Base-by-base conservation (phyloP, 2,113 vertebrate species). In the Corythornis madagascariensis region DNA sequence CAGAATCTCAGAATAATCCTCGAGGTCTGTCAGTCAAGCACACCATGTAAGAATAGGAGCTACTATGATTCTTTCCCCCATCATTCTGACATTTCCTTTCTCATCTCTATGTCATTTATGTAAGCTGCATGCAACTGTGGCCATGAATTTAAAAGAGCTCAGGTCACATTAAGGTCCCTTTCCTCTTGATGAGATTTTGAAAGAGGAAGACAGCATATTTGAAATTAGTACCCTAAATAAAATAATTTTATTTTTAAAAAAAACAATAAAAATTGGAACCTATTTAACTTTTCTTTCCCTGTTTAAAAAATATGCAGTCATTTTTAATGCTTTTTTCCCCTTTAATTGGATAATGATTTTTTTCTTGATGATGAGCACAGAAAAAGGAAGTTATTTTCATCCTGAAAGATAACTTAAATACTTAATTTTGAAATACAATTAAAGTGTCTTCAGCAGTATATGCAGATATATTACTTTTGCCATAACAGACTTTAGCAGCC, bases 61-160 rank as follows among this genome's bases (percentile, higher is more conserved):
- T 93, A 93, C 89, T 77, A 93, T 70, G 86, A 86, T 88, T 85
- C 84, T 92, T 91, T 88, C 16, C 26, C 65, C 61, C 76, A 90
- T 89, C 89, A 91, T 87, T 85, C 71, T 96, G 96, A 96, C 96
- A 97, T 97, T 97, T 97, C 81, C 88, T 86, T 92, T 96, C 96
- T 94, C 88, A 96, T 73, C 92, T 53, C 57, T 43, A 8, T 95
- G 85, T 86, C 96, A 96, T 92, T 96, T 96, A 75, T 53, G 83
- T 83, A 92, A 87, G 81, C 19, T 71, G 48, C 28, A 65, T 0
- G 0, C 31, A 85, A 93, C 15, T 21, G 4, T 56, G 74, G 53
- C 57, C 67, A 94, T 92, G 96, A 97, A 96, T 97, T 96, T 95
- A 86, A 95, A 97, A 95, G 59, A 48, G 85, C 24, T 69, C 10